Percentiles rank a stretch among this genome's conserved stretches.
Conservation (phyloP, 2,797 vertebrate species). For the Clarias pachynema region DNA sequence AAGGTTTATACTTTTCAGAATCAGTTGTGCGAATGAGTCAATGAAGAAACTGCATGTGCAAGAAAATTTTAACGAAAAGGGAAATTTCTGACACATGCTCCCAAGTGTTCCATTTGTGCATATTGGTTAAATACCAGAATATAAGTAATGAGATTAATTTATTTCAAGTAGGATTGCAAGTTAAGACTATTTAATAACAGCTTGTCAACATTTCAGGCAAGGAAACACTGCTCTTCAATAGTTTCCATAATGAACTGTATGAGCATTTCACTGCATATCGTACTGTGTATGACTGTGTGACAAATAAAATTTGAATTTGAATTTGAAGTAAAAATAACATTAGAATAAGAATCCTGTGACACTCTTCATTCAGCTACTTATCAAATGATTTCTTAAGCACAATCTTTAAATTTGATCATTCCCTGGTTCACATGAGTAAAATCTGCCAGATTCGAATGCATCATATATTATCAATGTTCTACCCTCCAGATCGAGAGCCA, state of each 20-base stretch:
- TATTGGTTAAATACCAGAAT: not conserved
- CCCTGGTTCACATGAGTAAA: not conserved
- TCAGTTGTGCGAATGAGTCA: not conserved
- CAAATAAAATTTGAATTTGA: too few relatives aligned
- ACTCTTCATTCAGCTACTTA: not conserved
- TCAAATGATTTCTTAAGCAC: not conserved
- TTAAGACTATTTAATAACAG: not conserved
- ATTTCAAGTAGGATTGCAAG: not conserved
- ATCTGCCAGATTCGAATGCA: not conserved
- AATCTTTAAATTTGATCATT: not conserved
- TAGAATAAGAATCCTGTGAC: not conserved
- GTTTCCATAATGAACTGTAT: not conserved
- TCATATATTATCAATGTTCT: not conserved
- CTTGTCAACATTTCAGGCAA: not conserved
- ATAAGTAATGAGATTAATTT: not conserved
- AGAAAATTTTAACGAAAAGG: not conserved
- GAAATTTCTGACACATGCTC: not conserved
- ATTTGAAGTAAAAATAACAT: not conserved
- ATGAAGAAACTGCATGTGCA: not conserved
- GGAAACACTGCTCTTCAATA: not conserved
- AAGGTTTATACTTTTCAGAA: not conserved
- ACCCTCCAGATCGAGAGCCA: constrained; percentile 68
- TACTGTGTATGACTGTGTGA: too few relatives aligned
- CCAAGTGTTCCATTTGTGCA: not conserved
- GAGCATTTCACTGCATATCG: too few relatives aligned